Evolutionary conservation across 2,888 invertebrate genomes (phyloP), one percentile per base, ranked within the genome.

Genomic region (Amaurobius ferox): DNA sequence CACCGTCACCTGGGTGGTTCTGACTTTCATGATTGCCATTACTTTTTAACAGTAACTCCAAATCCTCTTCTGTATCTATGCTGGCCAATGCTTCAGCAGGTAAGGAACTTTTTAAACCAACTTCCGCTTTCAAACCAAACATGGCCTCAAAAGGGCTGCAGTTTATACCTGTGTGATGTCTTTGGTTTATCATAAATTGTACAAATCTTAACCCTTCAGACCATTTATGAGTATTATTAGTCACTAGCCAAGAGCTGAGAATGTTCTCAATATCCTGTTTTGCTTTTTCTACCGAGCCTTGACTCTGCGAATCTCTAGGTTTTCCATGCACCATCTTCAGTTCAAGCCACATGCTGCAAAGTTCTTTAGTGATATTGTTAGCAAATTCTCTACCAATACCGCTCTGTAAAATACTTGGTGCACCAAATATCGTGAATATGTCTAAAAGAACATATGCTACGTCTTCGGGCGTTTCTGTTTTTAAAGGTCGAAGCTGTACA

Each of bases 301-400:
- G 70, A 28, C 55, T 62, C 61, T 79, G 64, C n/a, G 40, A 44
- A 44, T 80, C 67, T 7, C 80, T 64, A 23, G 67, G 67, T 73
- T 80, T 74, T 40, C 73, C 55, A 30, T 67, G 55, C 13, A 74
- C 73, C 28, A 80, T 48, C 35, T 74, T 73, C 48, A 80, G 32
- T 48, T 66, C 35, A 11, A 30, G 55, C 71, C 62, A 79, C 71
- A 79, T 72, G 39, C 23, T 39, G 48, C 55, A 55, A 61, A 76
- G 30, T 62, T 81, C 62, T 44, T 67, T 28, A 11, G 78, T 62
- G n/a, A 83, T 44, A 48, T 79, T 13, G 40, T 73, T 86, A 39
- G 2, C 29, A 44, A 89, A 88, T 30, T 88, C 88, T 29, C 79
- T 19, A 0, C 87, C 64, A n/a, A 88, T 87, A 67, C 87, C 86